phyloP scores from a whole-genome alignment of 2,797 vertebrate species.

The Pampus argenteus region DNA sequence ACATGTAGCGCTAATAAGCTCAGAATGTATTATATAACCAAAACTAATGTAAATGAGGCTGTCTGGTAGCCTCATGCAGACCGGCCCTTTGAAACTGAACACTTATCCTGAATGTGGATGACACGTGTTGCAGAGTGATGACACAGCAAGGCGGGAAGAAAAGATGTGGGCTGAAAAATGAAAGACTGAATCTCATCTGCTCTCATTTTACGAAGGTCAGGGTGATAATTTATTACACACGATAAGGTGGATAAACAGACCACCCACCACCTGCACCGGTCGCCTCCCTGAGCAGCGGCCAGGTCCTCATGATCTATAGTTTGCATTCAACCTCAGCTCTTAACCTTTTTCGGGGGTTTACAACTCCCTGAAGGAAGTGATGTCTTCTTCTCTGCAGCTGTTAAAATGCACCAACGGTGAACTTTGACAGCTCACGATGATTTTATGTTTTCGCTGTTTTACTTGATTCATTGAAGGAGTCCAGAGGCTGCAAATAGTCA shows the following conservation, averaged over 20 bases:
- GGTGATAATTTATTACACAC: slow-evolving; percentile 38
- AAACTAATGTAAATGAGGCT: slow-evolving; percentile 37
- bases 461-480: slow-evolving; percentile 43
- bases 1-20: slow-evolving; percentile 59
- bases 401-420: slow-evolving; percentile 44
- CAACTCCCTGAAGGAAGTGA: slow-evolving; percentile 38
- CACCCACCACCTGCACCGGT: slow-evolving; percentile 31
- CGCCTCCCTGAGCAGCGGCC: background rate
- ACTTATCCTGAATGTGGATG: slow-evolving; percentile 19
- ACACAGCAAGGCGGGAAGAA: slow-evolving; percentile 21
- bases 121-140: slow-evolving; percentile 31
- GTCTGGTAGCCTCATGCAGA: slow-evolving; percentile 23
- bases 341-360: slow-evolving; percentile 35
- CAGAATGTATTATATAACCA: slow-evolving; percentile 35
- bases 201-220: slow-evolving; percentile 28
- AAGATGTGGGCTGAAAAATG: slow-evolving; percentile 20
- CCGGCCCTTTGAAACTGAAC: slow-evolving; percentile 30
- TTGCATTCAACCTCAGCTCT: slow-evolving; percentile 18
- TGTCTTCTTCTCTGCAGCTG: slow-evolving; percentile 60
- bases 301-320: slow-evolving; percentile 35
- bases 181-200: slow-evolving; percentile 27
- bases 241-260: slow-evolving; percentile 51
- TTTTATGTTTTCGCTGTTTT: slow-evolving; percentile 41
- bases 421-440: slow-evolving; percentile 41
- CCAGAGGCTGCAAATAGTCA: slow-evolving; percentile 32